Evolutionary conservation across 2,888 invertebrate genomes (phyloP).

Genomic region (Nemotelus pantherinus): DNA sequence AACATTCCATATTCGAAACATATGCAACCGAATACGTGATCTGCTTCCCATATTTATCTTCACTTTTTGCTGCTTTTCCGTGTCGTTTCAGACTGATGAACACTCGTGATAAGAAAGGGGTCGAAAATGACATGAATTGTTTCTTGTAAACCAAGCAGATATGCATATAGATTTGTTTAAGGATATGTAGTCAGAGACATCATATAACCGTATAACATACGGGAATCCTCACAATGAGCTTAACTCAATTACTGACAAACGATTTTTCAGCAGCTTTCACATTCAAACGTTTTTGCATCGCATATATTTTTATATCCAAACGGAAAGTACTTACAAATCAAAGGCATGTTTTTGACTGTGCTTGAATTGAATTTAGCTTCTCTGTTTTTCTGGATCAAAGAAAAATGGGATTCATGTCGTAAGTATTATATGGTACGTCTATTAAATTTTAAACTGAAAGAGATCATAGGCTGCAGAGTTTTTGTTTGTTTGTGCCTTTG

Average conservation of each 20-base stretch:
- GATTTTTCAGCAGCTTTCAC: background rate
- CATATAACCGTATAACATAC: no score
- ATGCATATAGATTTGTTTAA: background rate
- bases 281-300: background rate
- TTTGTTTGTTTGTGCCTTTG: no score
- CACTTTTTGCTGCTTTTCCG: background rate
- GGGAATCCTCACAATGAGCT: background rate
- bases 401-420: no score
- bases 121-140: background rate
- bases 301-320: background rate
- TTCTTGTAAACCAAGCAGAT: background rate
- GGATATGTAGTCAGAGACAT: background rate
- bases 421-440: no score
- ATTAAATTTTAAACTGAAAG: no score
- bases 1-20: background rate
- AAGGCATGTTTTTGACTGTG: background rate
- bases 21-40: slow-evolving; percentile 16
- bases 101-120: background rate
- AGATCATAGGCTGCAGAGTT: no score
- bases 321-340: slow-evolving; percentile 10
- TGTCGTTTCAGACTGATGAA: background rate
- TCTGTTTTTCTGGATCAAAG: no score
- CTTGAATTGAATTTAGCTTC: background rate
- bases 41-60: slow-evolving; percentile 14
- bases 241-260: background rate